Conservation (phyloP, 2,797 vertebrate species). For the Peromyscus aztecus region DNA sequence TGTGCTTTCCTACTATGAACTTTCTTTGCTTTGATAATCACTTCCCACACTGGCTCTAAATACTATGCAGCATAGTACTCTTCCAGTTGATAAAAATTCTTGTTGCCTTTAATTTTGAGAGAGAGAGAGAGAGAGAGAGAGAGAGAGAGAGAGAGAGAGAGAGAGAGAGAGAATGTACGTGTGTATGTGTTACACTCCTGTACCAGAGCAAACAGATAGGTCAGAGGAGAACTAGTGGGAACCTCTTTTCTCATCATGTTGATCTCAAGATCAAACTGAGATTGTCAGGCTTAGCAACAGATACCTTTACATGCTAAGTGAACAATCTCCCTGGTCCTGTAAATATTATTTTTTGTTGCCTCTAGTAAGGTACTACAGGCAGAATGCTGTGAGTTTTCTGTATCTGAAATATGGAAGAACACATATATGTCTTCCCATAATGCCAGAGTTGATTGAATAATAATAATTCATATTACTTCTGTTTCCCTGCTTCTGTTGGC, state of each 20-base stretch:
- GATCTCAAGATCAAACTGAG: background rate
- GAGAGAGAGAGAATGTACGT: background rate
- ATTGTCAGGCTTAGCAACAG: background rate
- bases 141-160: too few species aligned
- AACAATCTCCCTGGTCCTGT: background rate
- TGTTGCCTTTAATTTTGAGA: background rate
- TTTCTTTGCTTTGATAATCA: background rate
- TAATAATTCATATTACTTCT: background rate
- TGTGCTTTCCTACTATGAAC: background rate
- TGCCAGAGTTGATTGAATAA: background rate
- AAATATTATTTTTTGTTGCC: background rate
- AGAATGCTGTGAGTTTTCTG: background rate
- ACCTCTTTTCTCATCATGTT: background rate
- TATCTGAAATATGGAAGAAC: background rate
- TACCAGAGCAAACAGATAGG: background rate
- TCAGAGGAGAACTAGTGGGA: background rate
- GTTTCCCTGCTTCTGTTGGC: background rate
- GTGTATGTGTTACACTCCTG: background rate
- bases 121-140: too few species aligned
- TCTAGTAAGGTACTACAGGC: background rate
- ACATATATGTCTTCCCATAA: background rate
- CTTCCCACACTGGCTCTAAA: background rate
- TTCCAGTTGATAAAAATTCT: background rate
- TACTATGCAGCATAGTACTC: background rate
- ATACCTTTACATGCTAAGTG: background rate